Conservation (phyloP, 1,140 invertebrate species). For the Megathymus violae region DNA sequence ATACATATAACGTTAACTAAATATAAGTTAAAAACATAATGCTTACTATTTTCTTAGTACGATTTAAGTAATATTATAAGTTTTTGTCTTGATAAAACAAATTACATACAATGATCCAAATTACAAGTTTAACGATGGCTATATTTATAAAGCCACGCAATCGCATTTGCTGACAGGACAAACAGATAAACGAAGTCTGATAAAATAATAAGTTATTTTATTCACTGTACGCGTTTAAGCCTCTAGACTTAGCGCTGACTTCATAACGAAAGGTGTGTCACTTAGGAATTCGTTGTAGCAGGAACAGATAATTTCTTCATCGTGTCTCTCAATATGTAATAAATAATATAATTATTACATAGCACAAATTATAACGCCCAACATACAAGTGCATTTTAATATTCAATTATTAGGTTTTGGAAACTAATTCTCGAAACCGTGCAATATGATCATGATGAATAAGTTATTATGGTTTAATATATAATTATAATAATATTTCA, state of each 20-base stretch:
- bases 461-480: not conserved
- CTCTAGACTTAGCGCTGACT: constrained; percentile 65
- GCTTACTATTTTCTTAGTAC: no score
- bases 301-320: constrained; percentile 54
- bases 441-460: not conserved
- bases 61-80: no score
- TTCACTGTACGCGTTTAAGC: constrained; percentile 39
- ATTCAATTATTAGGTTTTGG: constrained; percentile 3
- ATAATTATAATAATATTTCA: no score
- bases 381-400: not conserved
- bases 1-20: no score
- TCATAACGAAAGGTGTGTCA: constrained; percentile 77
- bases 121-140: not conserved
- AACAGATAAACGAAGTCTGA: not conserved
- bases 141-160: not conserved
- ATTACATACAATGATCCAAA: not conserved
- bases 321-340: constrained; percentile 28
- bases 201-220: constrained; percentile 10
- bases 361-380: constrained; percentile 5
- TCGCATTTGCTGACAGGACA: not conserved
- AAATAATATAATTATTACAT: constrained; percentile 29
- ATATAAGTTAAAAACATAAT: no score
- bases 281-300: constrained; percentile 63
- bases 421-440: constrained; percentile 5
- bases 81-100: not conserved